A percentile compares a stretch with the other conserved stretches of the same genome.
phyloP scores from a whole-genome alignment of 2,888 invertebrate species.

The Spodoptera exigua region DNA sequence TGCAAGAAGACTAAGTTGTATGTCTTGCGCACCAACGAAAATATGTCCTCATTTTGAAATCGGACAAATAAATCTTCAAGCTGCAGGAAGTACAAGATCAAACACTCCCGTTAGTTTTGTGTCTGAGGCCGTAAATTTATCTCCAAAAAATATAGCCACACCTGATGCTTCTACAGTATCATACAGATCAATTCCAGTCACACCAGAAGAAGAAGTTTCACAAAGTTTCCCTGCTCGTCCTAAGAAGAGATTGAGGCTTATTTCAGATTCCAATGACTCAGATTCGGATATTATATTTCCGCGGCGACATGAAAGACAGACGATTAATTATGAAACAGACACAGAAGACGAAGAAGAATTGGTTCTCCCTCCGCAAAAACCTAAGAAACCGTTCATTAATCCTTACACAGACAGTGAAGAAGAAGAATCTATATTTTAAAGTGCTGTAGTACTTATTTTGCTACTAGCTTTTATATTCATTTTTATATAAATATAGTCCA shows the following conservation, averaged over 20 bases:
- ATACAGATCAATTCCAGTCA: conserved; percentile 17
- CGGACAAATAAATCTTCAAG: conserved; percentile 18
- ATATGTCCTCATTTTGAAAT: conserved; percentile 33
- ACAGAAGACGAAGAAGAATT: conserved; percentile 13
- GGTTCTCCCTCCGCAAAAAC: conserved; percentile 6
- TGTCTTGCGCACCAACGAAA: conserved; percentile 9
- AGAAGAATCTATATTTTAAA: conserved; percentile 21
- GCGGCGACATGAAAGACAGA: conserved; percentile 3
- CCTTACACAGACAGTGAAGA: conserved; percentile 22
- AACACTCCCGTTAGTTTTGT: conserved; percentile 9
- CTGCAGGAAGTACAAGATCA: conserved; percentile 10
- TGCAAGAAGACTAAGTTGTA: conserved; percentile 28
- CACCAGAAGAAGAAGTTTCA: conserved; percentile 14
- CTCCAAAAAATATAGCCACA: conserved; percentile 18
- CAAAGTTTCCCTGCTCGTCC: conserved; percentile 18
- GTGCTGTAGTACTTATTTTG: neutral
- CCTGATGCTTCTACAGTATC: conserved; percentile 20
- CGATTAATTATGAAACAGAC: conserved; percentile 8
- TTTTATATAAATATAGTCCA: conserved; percentile 1
- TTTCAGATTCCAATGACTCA: conserved; percentile 13
- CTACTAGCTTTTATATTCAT: conserved; percentile 1
- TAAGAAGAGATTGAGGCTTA: conserved; percentile 1
- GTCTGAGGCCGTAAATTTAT: conserved; percentile 8
- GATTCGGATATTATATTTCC: conserved; percentile 6
- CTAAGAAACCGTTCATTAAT: conserved; percentile 20